Evolutionary conservation across 2,113 vertebrate genomes (phyloP).

Genomic region (Synchiropus splendidus): DNA sequence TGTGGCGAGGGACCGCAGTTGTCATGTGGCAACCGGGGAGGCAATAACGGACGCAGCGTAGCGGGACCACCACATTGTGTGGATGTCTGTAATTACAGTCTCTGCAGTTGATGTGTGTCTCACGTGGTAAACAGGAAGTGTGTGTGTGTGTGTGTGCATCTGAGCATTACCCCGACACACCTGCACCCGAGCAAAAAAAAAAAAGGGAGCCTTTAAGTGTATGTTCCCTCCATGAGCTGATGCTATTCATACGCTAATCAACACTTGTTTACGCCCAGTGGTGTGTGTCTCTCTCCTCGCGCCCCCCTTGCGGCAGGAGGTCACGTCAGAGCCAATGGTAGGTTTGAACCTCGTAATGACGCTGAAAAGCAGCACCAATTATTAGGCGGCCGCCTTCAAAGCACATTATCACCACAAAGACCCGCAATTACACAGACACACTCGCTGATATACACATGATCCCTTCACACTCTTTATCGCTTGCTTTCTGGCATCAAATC

Average conservation of each 20-base stretch:
- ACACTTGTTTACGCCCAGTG: slow-evolving; percentile 22
- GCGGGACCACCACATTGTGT: slow-evolving; percentile 48
- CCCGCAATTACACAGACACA: slow-evolving; percentile 27
- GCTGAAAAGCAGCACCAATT: slow-evolving; percentile 62
- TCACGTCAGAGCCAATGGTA: slow-evolving; percentile 44
- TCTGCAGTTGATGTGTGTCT: slow-evolving; percentile 31
- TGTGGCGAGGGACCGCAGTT: slow-evolving; percentile 26
- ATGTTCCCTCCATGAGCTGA: slow-evolving; percentile 27
- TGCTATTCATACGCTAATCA: slow-evolving; percentile 37
- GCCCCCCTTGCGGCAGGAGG: slow-evolving; percentile 25
- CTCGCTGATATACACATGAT: slow-evolving; percentile 4
- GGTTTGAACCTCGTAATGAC: slow-evolving; percentile 58
- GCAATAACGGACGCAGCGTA: slow-evolving; percentile 55
- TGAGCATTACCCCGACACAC: background rate
- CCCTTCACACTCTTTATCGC: slow-evolving; percentile 31
- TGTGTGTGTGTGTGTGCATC: slow-evolving; percentile 8
- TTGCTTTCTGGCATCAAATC: slow-evolving; percentile 27
- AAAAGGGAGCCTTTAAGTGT: slow-evolving; percentile 29
- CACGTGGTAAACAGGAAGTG: slow-evolving; percentile 45
- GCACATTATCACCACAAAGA: slow-evolving; percentile 68
- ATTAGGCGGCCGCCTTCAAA: slow-evolving; percentile 65
- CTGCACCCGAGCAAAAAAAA: slow-evolving; percentile 20
- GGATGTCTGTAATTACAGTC: slow-evolving; percentile 58
- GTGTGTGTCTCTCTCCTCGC: background rate
- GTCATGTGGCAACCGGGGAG: slow-evolving; percentile 46